Evolutionary conservation across 2,113 vertebrate genomes (phyloP).

Genomic region (Hemichromis elongatus): DNA sequence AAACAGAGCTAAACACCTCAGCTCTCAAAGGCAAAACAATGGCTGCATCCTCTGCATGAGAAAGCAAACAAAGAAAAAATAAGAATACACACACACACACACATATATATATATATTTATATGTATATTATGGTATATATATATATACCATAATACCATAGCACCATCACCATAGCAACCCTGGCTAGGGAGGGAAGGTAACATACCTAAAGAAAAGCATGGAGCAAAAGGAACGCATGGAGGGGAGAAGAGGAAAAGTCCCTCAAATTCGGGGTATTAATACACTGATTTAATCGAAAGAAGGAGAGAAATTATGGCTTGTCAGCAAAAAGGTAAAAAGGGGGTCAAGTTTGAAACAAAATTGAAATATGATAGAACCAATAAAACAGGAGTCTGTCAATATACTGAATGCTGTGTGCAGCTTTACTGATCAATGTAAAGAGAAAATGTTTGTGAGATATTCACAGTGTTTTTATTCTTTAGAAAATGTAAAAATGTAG

Average conservation of each 20-base stretch:
- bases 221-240: background rate
- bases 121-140: background rate
- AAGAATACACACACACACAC: too few relatives aligned
- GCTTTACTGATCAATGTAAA: background rate
- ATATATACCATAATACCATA: constrained; percentile 57
- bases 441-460: background rate
- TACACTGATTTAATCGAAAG: background rate
- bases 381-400: background rate
- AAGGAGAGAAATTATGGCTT: background rate
- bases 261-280: background rate
- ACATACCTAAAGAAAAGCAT: constrained; percentile 31
- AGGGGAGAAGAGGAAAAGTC: background rate
- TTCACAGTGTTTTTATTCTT: background rate
- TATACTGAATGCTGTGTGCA: background rate
- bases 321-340: background rate
- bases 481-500: background rate
- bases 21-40: constrained; percentile 29
- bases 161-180: constrained; percentile 67
- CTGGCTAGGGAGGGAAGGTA: constrained; percentile 50
- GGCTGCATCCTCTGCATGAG: constrained; percentile 17
- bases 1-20: background rate
- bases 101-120: too few relatives aligned
- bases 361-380: background rate
- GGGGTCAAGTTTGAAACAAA: background rate
- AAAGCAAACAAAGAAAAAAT: constrained; percentile 23